Evolutionary conservation across 2,797 vertebrate species (phyloP).

Genomic region (Microctenopoma lineatum): DNA sequence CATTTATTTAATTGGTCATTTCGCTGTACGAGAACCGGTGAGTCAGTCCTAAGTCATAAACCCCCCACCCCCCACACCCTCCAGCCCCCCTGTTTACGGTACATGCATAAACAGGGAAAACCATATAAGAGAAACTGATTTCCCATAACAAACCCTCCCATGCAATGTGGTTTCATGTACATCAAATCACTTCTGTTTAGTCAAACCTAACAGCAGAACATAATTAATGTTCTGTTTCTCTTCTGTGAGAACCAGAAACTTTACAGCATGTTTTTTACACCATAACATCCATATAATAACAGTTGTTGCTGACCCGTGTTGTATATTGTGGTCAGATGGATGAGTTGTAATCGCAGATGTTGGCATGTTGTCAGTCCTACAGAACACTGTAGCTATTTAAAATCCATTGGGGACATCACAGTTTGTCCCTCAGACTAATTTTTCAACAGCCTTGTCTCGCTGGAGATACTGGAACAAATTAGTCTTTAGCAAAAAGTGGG

Average conservation of each 20-base stretch:
- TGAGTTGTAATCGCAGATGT: constrained; percentile 49
- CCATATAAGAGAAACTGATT: constrained; percentile 36
- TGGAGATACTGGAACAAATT: constrained; percentile 39
- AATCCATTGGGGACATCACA: constrained; percentile 54
- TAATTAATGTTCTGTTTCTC: constrained; percentile 20
- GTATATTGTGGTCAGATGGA: constrained; percentile 55
- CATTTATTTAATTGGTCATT: constrained; percentile 43
- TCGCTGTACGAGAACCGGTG: constrained; percentile 19
- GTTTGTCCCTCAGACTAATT: constrained; percentile 36
- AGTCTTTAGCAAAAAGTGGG: constrained; percentile 39
- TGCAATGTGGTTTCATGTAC: constrained; percentile 33
- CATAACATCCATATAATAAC: constrained; percentile 22
- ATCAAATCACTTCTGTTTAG: constrained; percentile 33
- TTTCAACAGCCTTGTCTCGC: constrained; percentile 49
- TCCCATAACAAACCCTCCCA: constrained; percentile 35
- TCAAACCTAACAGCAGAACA: constrained; percentile 30
- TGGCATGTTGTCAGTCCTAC: constrained; percentile 51
- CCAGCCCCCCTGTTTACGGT: constrained; percentile 14
- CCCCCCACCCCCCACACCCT: constrained; percentile 18
- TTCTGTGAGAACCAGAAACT: constrained; percentile 35
- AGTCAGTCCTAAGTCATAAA: constrained; percentile 44
- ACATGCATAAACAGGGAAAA: constrained; percentile 50
- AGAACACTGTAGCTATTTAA: constrained; percentile 32
- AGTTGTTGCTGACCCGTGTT: constrained; percentile 40
- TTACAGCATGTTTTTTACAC: constrained; percentile 14